phyloP scores from a whole-genome alignment of 2,113 vertebrate species.

The Ceyx melanurus region DNA sequence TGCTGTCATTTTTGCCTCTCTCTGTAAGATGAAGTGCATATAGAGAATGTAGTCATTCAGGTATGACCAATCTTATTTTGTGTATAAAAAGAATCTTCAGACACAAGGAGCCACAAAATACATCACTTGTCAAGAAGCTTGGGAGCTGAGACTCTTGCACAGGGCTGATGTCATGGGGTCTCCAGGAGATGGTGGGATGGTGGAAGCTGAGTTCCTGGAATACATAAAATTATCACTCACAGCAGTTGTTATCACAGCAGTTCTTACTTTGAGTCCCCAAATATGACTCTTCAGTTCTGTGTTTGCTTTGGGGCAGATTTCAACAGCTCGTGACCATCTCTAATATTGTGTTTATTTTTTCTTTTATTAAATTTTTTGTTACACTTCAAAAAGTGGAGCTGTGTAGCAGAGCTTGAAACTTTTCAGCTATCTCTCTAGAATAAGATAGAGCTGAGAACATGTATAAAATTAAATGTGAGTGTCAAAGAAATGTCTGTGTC shows the following conservation, averaged over 20 bases:
- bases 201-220: not conserved
- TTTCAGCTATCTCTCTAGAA: not conserved
- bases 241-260: not conserved
- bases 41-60: not conserved
- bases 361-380: not conserved
- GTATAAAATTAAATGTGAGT: not conserved
- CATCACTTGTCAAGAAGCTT: not conserved
- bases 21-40: not conserved
- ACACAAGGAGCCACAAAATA: not conserved
- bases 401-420: not conserved
- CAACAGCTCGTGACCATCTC: not conserved
- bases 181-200: not conserved
- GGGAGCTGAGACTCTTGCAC: not conserved
- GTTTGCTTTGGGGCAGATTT: not conserved
- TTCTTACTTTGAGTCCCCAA: not conserved
- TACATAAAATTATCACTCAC: accelerated
- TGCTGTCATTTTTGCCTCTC: not conserved
- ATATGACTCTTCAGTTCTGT: not conserved
- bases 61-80: not conserved
- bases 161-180: not conserved
- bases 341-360: not conserved
- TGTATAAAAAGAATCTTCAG: not conserved
- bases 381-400: not conserved
- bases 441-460: not conserved
- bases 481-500: not conserved